Evolutionary conservation across 2,113 vertebrate species (phyloP).

Genomic region (Trogon surrucura): DNA sequence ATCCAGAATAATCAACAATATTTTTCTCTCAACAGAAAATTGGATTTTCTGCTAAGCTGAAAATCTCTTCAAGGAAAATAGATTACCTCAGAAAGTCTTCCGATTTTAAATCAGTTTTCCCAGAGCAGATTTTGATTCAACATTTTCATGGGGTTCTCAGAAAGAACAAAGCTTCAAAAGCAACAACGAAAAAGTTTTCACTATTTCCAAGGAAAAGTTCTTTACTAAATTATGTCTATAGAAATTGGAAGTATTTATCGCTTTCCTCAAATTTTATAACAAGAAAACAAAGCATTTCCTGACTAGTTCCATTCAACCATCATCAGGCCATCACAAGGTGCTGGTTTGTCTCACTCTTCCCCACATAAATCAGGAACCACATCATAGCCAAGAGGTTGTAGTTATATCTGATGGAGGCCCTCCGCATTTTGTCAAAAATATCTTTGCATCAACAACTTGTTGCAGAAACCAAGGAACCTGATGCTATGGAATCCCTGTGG

Average conservation of each 20-base stretch:
- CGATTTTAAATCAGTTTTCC: conserved; percentile 24
- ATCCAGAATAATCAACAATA: conserved; percentile 15
- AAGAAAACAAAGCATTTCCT: background rate
- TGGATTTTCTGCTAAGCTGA: conserved; percentile 46
- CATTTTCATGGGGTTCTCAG: background rate
- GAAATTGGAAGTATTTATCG: background rate
- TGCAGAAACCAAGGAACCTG: background rate
- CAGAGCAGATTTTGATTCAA: background rate
- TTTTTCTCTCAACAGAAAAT: conserved; percentile 20
- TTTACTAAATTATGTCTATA: background rate
- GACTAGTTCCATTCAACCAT: background rate
- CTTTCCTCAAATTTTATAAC: background rate
- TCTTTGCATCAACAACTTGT: background rate
- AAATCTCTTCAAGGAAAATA: conserved; percentile 43
- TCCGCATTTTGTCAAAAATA: background rate
- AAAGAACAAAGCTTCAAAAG: background rate
- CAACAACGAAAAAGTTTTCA: background rate
- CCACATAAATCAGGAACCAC: background rate
- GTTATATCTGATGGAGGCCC: background rate
- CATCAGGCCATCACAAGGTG: background rate
- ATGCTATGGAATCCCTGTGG: rapidly evolving
- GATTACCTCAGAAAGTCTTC: conserved; percentile 22
- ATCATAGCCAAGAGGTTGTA: background rate
- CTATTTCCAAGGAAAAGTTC: background rate
- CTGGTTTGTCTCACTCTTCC: background rate